Evolutionary conservation across 2,888 invertebrate genomes (phyloP).

Genomic region (Orthosia incerta): DNA sequence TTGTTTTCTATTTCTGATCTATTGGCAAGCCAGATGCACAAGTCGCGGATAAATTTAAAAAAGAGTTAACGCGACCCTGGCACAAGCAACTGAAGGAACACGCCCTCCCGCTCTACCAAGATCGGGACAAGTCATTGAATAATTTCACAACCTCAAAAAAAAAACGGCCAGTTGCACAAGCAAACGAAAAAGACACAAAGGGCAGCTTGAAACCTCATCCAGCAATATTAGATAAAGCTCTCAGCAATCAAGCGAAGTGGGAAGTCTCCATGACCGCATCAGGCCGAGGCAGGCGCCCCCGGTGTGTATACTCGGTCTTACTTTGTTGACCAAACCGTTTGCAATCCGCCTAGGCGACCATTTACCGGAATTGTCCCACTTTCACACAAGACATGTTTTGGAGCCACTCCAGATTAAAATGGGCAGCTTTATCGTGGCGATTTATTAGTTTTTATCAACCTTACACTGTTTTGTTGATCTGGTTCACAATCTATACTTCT

Average conservation of each 20-base stretch:
- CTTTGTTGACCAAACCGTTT: constrained; percentile 45
- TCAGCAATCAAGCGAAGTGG: constrained; percentile 35
- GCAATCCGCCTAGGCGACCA: neutral
- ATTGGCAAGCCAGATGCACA: too few species aligned
- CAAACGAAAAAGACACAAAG: too few species aligned
- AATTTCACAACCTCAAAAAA: too few species aligned
- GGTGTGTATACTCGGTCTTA: constrained; percentile 30
- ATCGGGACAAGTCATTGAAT: too few species aligned
- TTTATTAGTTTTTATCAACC: constrained; percentile 42
- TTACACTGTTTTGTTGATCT: too few species aligned
- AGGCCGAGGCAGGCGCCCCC: neutral
- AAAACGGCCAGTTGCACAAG: too few species aligned
- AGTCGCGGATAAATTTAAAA: too few species aligned
- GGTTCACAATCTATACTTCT: too few species aligned
- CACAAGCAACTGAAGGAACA: too few species aligned
- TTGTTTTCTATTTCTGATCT: too few species aligned
- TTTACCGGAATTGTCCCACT: constrained; percentile 37
- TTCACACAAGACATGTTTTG: constrained; percentile 34
- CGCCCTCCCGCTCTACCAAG: too few species aligned
- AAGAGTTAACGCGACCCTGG: too few species aligned
- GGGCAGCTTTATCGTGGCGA: constrained; percentile 36
- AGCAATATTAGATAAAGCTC: neutral
- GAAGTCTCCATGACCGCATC: constrained; percentile 22
- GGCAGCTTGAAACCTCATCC: neutral
- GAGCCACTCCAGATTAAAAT: constrained; percentile 48